phyloP scores from a whole-genome alignment of 2,888 invertebrate genomes.

The Leucophenga montana region DNA sequence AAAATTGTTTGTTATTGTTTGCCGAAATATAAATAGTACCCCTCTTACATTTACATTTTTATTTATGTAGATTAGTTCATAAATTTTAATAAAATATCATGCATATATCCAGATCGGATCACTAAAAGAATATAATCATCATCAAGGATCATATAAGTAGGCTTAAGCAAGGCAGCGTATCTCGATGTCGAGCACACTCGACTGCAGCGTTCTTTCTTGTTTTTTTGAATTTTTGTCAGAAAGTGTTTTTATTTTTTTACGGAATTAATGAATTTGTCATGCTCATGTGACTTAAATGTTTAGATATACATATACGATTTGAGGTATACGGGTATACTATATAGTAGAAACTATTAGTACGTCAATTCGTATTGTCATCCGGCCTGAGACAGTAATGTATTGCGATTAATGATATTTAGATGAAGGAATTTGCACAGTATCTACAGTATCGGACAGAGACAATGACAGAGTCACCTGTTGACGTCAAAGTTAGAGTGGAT shows the following conservation, averaged over 20 bases:
- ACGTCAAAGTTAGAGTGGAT: neutral
- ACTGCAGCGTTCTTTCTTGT: conserved; percentile 1
- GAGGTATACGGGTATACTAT: neutral
- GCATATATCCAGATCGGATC: too few relatives aligned
- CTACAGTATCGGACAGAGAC: neutral
- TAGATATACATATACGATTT: neutral
- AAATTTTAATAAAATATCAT: too few relatives aligned
- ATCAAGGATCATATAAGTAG: too few relatives aligned
- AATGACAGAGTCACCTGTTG: conserved; percentile 1
- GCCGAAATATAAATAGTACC: too few relatives aligned
- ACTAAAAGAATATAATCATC: too few relatives aligned
- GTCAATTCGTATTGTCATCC: neutral
- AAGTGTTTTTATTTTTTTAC: neutral
- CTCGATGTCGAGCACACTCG: too few relatives aligned
- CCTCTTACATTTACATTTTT: too few relatives aligned
- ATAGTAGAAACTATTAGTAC: neutral
- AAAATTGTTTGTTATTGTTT: too few relatives aligned
- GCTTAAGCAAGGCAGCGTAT: too few relatives aligned
- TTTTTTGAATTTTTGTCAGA: neutral
- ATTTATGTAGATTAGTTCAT: too few relatives aligned
- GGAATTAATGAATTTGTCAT: conserved; percentile 50
- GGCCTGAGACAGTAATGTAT: neutral
- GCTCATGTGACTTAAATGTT: conserved; percentile 62
- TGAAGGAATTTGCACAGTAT: neutral
- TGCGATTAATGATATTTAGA: neutral